Base-by-base conservation (phyloP, 2,888 invertebrate species). In the Rugalucina vietnamica region DNA sequence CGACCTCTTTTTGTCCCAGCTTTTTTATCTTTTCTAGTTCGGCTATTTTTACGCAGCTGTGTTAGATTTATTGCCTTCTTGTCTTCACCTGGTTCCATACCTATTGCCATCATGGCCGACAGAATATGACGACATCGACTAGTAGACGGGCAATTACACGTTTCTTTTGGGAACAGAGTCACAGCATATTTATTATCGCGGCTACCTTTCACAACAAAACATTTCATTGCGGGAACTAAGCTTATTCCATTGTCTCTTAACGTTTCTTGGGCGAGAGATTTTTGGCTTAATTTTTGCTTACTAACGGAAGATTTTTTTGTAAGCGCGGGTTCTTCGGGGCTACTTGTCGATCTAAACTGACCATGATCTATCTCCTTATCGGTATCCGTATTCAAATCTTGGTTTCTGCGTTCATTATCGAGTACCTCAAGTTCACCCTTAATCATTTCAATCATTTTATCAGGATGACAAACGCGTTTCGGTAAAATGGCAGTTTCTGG, bases 141-240 rank as follows among this genome's bases (percentile, higher is more conserved):
- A n/a, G 78, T 78, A 72, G 78, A 71, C 12, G 78, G 57, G 57
- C 78, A 78, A 18, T 50, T 71, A 32, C 71, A 78, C 1, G 70
- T 70, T 50, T 77, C 77, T 12, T 69, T 43, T 24, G 76, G 76
- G 32, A 69, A 77, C 3, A 77, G 24, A 1, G 77, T 77, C 8
- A 78, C 71, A 37, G 71, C 57, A 57, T 78, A 78, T 36, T 49
- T 54, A 0, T 65, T 1, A 65, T 32, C 50, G 3, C 57, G 21
- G 14, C 12, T 54, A 8, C 78, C 78, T 37, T 39, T 57, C 1
- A 78, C 71, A 14, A 78, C 24, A 49, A 78, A 78, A 21, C 65
- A 43, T 24, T 27, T 8, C 36, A 37, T 57, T 24, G n/a, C 34
- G 3, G 65, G 27, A 2, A 24, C 71, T 24, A 29, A 39, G 14